phyloP scores from a whole-genome alignment of 2,113 vertebrate genomes.

The Cettia cetti region DNA sequence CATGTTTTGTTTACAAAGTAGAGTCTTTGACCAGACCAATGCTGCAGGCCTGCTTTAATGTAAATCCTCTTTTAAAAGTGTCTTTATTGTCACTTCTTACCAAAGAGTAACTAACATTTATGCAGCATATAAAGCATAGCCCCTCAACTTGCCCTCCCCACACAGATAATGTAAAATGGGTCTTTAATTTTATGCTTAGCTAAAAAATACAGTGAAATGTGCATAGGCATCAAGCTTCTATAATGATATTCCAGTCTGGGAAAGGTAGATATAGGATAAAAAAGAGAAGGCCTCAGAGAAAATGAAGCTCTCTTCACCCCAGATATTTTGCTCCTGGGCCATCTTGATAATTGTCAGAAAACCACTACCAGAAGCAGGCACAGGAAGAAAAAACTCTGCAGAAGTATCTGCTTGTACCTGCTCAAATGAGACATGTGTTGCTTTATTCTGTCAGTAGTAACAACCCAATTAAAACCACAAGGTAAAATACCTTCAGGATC shows the following conservation, averaged over 20 bases:
- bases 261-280: background rate
- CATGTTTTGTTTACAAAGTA: background rate
- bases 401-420: background rate
- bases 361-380: background rate
- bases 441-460: background rate
- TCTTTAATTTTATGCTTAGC: background rate
- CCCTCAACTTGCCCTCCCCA: background rate
- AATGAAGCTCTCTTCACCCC: background rate
- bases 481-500: conserved; percentile 30
- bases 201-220: background rate
- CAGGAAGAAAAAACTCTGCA: background rate
- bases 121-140: background rate
- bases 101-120: background rate
- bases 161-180: background rate
- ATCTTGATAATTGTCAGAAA: background rate
- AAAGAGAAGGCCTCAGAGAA: background rate
- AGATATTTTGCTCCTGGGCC: background rate
- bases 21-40: background rate
- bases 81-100: background rate
- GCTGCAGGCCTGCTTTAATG: background rate
- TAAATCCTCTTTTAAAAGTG: background rate
- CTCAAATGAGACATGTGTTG: background rate
- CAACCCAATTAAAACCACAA: background rate
- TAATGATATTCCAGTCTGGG: background rate
- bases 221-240: background rate